Conservation (phyloP, 2,888 invertebrate genomes). For the Sthenelais limicola region DNA sequence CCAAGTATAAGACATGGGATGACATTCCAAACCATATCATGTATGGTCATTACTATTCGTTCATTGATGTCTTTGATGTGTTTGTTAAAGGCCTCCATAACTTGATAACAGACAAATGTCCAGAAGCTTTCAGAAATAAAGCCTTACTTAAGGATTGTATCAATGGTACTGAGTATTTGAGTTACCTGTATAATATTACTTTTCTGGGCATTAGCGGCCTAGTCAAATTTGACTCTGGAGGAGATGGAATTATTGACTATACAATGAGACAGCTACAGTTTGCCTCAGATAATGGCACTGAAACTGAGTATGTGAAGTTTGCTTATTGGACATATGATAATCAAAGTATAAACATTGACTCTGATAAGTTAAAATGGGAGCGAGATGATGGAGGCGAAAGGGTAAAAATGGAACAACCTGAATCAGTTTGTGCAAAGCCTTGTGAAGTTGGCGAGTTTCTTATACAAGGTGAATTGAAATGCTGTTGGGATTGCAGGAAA, state of each 20-base stretch:
- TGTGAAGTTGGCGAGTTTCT: slow-evolving; percentile 51
- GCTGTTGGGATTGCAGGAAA: slow-evolving; percentile 55
- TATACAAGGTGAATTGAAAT: slow-evolving; percentile 47
- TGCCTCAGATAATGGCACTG: background rate
- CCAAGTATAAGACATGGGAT: background rate
- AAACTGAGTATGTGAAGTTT: background rate
- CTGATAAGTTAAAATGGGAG: background rate
- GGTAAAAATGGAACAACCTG: slow-evolving; percentile 39
- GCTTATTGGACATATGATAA: background rate
- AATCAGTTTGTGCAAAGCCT: slow-evolving; percentile 50
- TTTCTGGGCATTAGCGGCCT: slow-evolving; percentile 55
- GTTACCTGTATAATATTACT: slow-evolving; percentile 51
- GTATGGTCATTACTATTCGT: background rate
- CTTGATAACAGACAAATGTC: slow-evolving; percentile 53
- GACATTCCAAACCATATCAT: background rate
- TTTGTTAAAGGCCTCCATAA: slow-evolving; percentile 55
- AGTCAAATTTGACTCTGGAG: slow-evolving; percentile 56
- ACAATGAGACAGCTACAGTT: slow-evolving; percentile 53
- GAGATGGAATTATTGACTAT: slow-evolving; percentile 56
- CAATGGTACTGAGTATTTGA: slow-evolving; percentile 48
- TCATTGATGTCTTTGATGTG: slow-evolving; percentile 57
- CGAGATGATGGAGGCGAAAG: background rate
- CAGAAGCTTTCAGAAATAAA: slow-evolving; percentile 36
- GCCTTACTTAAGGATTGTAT: slow-evolving; percentile 51
- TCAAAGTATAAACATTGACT: background rate